Conservation (phyloP, 2,113 vertebrate genomes). For the Odontophorus gujanensis region DNA sequence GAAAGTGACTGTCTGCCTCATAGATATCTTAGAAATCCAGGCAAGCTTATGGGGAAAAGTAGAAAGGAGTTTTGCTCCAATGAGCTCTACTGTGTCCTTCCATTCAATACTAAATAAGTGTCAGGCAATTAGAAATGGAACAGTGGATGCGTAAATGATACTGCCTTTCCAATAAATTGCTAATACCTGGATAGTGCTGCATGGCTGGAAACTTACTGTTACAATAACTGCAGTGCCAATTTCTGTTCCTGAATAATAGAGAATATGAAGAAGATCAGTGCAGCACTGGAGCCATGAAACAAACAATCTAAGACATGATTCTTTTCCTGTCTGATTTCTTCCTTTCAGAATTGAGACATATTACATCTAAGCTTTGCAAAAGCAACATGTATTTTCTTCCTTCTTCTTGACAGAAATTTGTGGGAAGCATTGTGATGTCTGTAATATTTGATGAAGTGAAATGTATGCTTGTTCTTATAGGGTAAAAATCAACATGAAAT, state of each 20-base stretch:
- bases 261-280: constrained; percentile 41
- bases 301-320: constrained; percentile 34
- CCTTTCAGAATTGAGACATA: constrained; percentile 18
- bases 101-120: constrained; percentile 61
- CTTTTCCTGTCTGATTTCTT: constrained; percentile 26
- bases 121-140: constrained; percentile 74
- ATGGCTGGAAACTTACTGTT: constrained; percentile 59
- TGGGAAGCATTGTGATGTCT: not conserved
- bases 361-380: not conserved
- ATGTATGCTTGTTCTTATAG: not conserved
- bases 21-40: constrained; percentile 51
- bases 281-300: constrained; percentile 33
- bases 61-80: constrained; percentile 58
- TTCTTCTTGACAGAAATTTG: not conserved
- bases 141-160: constrained; percentile 49
- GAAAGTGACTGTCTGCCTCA: not conserved
- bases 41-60: constrained; percentile 32
- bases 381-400: not conserved
- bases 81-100: constrained; percentile 55
- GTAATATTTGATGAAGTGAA: not conserved
- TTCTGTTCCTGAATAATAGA: constrained; percentile 60
- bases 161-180: constrained; percentile 67
- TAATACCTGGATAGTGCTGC: constrained; percentile 67
- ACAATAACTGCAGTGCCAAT: constrained; percentile 47
- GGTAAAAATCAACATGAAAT: not conserved